Conservation (phyloP, 2,888 invertebrate genomes). For the Agrenia bidenticulata region DNA sequence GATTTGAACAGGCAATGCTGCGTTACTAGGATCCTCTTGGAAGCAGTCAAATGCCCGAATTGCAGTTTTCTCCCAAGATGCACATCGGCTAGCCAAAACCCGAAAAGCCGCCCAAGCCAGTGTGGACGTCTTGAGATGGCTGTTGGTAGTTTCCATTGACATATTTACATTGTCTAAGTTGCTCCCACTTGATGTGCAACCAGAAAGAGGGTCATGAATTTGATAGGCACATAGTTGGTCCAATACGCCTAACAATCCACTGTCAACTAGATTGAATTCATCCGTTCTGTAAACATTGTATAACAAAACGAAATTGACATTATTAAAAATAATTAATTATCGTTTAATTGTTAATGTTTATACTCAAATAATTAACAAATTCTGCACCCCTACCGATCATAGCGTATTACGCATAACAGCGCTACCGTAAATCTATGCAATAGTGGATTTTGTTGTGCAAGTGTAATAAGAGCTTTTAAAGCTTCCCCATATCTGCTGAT, state of each 20-base stretch:
- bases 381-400: conserved; percentile 7
- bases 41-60: not conserved
- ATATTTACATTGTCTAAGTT: not conserved
- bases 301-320: too few relatives aligned
- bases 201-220: conserved; percentile 25
- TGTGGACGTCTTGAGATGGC: conserved; percentile 37
- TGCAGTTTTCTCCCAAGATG: conserved; percentile 55
- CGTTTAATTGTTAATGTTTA: not conserved
- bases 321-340: too few relatives aligned
- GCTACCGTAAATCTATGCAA: conserved; percentile 31
- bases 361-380: too few relatives aligned
- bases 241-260: conserved; percentile 56
- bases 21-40: conserved; percentile 40
- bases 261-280: conserved; percentile 54
- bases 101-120: conserved; percentile 58
- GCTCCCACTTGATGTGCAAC: not conserved
- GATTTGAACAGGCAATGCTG: conserved; percentile 57
- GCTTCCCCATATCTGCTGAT: conserved; percentile 25
- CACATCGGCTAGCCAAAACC: conserved; percentile 57
- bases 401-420: conserved; percentile 27
- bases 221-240: conserved; percentile 55
- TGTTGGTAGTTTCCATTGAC: not conserved
- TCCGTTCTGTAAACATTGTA: conserved; percentile 17
- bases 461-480: conserved; percentile 25
- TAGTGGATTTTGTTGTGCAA: conserved; percentile 30